A percentile compares a stretch with the other conserved stretches of the same genome.
phyloP scores from a whole-genome alignment of 1,140 invertebrate genomes.

The Glossosoma conforme region DNA sequence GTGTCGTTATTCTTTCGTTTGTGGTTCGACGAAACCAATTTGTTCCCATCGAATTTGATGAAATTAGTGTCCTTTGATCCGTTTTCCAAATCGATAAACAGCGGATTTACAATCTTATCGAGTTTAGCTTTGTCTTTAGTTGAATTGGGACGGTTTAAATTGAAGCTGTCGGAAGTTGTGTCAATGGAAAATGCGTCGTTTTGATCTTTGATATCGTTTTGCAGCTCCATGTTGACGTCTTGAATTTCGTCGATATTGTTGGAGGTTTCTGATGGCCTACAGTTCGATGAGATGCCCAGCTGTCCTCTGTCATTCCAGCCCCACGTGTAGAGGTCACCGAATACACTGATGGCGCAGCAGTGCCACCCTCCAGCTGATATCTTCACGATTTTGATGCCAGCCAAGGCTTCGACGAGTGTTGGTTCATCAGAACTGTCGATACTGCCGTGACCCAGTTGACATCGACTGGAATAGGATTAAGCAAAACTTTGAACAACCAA shows the following conservation, averaged over 20 bases:
- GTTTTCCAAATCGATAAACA: neutral
- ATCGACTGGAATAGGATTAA: conserved; percentile 65
- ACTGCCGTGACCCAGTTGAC: conserved; percentile 76
- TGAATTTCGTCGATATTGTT: neutral
- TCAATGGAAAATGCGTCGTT: neutral
- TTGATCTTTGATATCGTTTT: neutral
- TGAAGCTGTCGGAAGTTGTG: neutral
- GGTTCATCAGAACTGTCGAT: conserved; percentile 60
- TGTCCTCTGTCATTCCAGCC: conserved; percentile 89
- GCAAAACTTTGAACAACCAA: too few species aligned
- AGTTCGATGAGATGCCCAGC: conserved; percentile 57
- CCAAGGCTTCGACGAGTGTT: conserved; percentile 61
- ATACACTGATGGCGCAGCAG: conserved; percentile 66
- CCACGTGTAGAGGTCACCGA: conserved; percentile 82
- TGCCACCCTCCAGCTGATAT: conserved; percentile 83
- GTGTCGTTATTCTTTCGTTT: conserved; percentile 9
- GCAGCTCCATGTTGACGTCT: neutral
- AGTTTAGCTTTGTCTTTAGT: neutral
- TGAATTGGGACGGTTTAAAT: neutral
- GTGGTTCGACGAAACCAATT: conserved; percentile 34
- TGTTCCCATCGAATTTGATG: conserved; percentile 34
- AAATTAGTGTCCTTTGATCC: conserved; percentile 8
- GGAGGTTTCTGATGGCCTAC: neutral
- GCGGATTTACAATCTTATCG: neutral
- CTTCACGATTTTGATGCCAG: conserved; percentile 62